Evolutionary conservation across 2,113 vertebrate species (phyloP).

Genomic region (human (Homo sapiens)): DNA sequence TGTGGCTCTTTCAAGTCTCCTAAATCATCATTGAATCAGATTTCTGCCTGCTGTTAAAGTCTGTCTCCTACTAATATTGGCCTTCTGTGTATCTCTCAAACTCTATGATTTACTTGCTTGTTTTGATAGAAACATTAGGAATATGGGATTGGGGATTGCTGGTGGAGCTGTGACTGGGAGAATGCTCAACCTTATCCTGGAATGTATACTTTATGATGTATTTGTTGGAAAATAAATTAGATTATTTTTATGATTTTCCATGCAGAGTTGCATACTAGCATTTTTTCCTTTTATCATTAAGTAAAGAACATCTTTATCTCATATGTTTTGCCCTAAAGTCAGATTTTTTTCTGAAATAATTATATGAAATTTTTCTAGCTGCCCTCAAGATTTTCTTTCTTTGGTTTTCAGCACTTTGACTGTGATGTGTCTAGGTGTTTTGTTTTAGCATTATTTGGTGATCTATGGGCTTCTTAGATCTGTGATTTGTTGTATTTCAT

Average conservation of each 20-base stretch:
- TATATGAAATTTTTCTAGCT: not conserved
- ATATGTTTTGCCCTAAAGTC: not conserved
- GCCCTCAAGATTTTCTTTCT: not conserved
- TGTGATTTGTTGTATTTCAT: slow-evolving; percentile 10
- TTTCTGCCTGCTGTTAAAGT: not conserved
- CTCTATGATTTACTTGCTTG: not conserved
- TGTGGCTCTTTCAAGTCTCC: not conserved
- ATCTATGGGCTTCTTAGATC: not conserved
- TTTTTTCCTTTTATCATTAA: not conserved
- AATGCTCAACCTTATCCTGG: not conserved
- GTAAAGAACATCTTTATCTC: not conserved
- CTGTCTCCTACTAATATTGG: not conserved
- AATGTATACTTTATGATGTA: not conserved
- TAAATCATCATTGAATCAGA: not conserved
- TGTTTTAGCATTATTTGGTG: not conserved
- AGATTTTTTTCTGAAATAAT: not conserved
- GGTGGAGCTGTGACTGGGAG: not conserved
- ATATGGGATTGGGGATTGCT: not conserved
- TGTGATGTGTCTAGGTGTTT: not conserved
- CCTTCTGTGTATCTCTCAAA: not conserved
- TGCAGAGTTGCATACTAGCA: not conserved
- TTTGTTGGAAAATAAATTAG: not conserved
- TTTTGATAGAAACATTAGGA: not conserved
- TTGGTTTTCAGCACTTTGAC: slow-evolving; percentile 1
- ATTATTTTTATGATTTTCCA: not conserved